A percentile compares a stretch with the other conserved stretches of the same genome.
phyloP scores from a whole-genome alignment of 2,888 invertebrate species.

The Drosophila fungiperda region DNA sequence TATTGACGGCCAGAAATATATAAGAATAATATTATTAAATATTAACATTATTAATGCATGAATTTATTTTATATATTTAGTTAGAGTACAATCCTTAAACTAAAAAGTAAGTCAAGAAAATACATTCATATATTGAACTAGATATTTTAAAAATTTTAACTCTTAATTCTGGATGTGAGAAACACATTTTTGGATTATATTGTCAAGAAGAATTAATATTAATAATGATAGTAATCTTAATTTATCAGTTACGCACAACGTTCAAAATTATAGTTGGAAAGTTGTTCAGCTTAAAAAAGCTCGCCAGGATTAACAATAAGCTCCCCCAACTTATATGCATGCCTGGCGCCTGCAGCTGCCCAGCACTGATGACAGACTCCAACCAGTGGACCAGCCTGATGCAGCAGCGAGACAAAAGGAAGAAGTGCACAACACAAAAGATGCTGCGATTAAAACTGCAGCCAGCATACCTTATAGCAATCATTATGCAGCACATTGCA shows the following conservation, averaged over 20 bases:
- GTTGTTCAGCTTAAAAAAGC: not conserved
- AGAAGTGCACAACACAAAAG: constrained; percentile 16
- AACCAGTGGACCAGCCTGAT: constrained; percentile 92
- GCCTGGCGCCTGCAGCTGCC: constrained; percentile 87
- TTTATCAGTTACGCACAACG: not conserved
- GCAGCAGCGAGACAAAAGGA: constrained; percentile 86
- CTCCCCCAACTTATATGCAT: constrained; percentile 86
- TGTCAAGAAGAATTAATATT: not conserved
- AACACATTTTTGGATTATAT: not conserved
- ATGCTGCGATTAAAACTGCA: constrained; percentile 20
- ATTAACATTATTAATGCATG: not conserved
- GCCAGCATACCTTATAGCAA: constrained; percentile 86
- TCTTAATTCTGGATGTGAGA: not conserved
- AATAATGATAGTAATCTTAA: not conserved
- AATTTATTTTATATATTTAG: not conserved
- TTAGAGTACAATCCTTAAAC: accelerated
- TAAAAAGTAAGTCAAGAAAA: not conserved
- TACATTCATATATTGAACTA: not conserved
- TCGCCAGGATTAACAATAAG: not conserved
- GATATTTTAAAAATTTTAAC: too few species aligned
- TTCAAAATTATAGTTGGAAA: not conserved
- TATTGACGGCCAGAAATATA: not conserved
- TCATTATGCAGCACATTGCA: constrained; percentile 89
- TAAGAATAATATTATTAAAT: too few species aligned
- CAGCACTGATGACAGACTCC: constrained; percentile 91